Base-by-base conservation (phyloP, 2,888 invertebrate species). In the Zaprionus obscuricornis region DNA sequence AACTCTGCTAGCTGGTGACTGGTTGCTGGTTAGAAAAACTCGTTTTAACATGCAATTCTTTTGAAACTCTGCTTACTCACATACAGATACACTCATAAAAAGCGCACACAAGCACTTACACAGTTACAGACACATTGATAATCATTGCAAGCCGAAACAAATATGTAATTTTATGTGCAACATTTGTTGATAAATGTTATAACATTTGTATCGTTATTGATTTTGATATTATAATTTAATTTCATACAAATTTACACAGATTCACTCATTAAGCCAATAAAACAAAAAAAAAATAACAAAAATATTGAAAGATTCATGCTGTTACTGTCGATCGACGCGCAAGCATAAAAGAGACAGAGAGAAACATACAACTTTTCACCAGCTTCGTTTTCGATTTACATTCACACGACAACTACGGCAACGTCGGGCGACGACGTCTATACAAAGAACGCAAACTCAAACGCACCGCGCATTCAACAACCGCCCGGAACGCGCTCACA, bases 41-140 rank as follows among this genome's bases (percentile, higher is more conserved):
- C 58, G 81, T 81, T 81, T 81, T 70, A 17, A 43, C 42, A 77
- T 81, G 79, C 82, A 79, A 81, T 82, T 81, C 82, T 71, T 60
- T 56, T 42, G 10, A 49, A 49, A 17, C 55, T 58, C 18, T 31
- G 46, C 47, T 60, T 24, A 50, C 52, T 56, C 42, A 42, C 74
- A 57, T 59, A 54, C 60, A 36, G 39, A 47, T 59, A 59, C 33
- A 63, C 40, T 26, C 16, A 26, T 20, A 49, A 14, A 56, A 27
- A 26, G 24, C 22, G 43, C 11, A 33, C 33, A 52, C 31, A 18
- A 26, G 17, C 40, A 50, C 6, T 7, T 14, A 33, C 24, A 36
- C 20, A n/a, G n/a, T n/a, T n/a, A 34, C 24, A 47, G 20, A 39
- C 3, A 37, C 36, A 37, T 20, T 20, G 22, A 7, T 7, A 37